A percentile compares a stretch with the other conserved stretches of the same genome.
phyloP scores from a whole-genome alignment of 2,113 vertebrate species.

The Semnornis frantzii region DNA sequence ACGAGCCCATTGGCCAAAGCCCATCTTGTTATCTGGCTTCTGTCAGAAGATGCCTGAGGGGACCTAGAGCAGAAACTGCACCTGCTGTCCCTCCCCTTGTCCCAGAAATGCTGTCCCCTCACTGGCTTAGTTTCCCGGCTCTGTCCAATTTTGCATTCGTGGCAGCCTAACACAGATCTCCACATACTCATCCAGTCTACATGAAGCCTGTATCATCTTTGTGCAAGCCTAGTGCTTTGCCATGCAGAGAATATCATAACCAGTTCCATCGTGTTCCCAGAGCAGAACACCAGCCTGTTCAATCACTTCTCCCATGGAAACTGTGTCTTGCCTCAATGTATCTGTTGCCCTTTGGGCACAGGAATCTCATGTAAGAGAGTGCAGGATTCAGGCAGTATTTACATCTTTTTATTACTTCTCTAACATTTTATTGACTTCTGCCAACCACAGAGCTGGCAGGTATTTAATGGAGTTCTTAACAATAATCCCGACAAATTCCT shows the following conservation, averaged over 20 bases:
- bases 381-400: background rate
- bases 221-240: background rate
- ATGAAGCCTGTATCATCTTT: rapidly evolving
- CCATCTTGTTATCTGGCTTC: background rate
- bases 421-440: background rate
- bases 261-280: background rate
- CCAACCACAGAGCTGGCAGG: background rate
- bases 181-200: rapidly evolving
- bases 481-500: background rate
- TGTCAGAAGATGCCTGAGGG: rapidly evolving
- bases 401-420: background rate
- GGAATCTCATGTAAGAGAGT: background rate
- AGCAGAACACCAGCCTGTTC: background rate
- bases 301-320: background rate
- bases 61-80: background rate
- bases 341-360: background rate
- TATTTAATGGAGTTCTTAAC: background rate
- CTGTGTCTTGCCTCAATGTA: background rate
- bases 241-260: rapidly evolving
- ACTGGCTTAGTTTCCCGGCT: background rate
- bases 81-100: too few species aligned
- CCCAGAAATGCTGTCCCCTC: background rate
- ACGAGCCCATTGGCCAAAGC: background rate
- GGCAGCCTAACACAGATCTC: background rate
- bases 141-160: background rate